Base-by-base conservation (phyloP, 2,888 invertebrate species). In the Latrodectus hesperus region DNA sequence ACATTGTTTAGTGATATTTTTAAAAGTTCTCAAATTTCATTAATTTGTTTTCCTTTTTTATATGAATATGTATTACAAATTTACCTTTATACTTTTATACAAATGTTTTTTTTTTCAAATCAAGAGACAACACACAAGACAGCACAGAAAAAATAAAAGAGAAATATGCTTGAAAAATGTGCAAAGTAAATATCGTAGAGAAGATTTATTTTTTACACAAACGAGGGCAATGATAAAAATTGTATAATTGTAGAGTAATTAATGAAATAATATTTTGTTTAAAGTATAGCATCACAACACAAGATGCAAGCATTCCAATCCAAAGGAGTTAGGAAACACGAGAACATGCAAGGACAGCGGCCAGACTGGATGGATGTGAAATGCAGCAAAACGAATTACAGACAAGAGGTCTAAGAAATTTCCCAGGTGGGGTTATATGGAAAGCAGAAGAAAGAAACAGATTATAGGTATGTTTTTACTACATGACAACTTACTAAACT, bases 401-500 rank as follows among this genome's bases (percentile, higher is more conserved):
- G 88, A 88, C 88, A 88, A 88, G 79, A 80, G 75, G 88, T 88
- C 84, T 88, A 83, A 88, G 76, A 88, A 67, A 73, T 82, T 78
- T 84, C 88, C 88, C 83, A 84, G 88, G 79, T 77, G 75, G 84
- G 88, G 74, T 73, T 91, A 88, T 83, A 84, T 91, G 89, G 84
- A 86, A 89, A 85, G 89, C 89, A 88, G 88, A 88, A 88, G 88
- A 89, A 84, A 88, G 88, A 81, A 88, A 88, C 83, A 88, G 87
- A 79, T 88, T 87, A 76, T 86, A 87, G 86, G 81, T 87, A 81
- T 84, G 84, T 87, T 76, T 87, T 84, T 88, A 89, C 89, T 89
- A 88, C 84, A 84, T 80, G 83, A 84, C 88, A 84, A 96, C 98
- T 98, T 95, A 99, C 99, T 99, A 94, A 96, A 99, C 95, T 99